These are phyloP conservation scores for Columba guinea DNA, from an alignment of 2,797 vertebrate species.

Conservation along the genomic window DNA sequence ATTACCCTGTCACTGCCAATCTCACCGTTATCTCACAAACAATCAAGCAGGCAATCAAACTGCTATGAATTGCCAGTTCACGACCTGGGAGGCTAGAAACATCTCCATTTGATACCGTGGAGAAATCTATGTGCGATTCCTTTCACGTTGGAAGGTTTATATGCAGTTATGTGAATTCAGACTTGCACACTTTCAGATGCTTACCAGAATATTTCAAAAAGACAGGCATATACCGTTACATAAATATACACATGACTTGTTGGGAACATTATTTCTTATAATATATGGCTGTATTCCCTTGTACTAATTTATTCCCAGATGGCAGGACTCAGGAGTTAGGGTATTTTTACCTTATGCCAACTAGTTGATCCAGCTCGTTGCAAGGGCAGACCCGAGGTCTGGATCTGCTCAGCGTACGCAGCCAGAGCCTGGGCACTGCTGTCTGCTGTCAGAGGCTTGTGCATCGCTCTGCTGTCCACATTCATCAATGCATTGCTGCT, in stretches of 20 bases:
- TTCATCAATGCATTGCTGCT: not conserved
- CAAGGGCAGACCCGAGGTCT: not conserved
- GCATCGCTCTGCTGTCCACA: not conserved
- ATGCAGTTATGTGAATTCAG: not conserved
- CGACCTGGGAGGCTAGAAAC: slow-evolving; percentile 70
- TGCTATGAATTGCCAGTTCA: slow-evolving; percentile 77
- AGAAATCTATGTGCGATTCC: slow-evolving; percentile 30
- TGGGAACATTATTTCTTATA: not conserved
- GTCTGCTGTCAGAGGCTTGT: not conserved
- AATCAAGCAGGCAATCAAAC: slow-evolving; percentile 83
- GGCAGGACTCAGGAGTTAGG: not conserved
- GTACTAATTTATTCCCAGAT: not conserved
- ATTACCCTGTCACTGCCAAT: slow-evolving; percentile 85
- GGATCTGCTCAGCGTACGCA: not conserved
- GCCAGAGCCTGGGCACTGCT: not conserved
- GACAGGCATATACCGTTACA: not conserved
- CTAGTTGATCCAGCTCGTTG: not conserved
- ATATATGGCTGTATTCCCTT: not conserved
- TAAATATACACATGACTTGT: not conserved
- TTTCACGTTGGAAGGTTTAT: slow-evolving; percentile 23
- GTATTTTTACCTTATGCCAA: not conserved
- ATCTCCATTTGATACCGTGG: slow-evolving; percentile 59
- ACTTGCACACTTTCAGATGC: not conserved
- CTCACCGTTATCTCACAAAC: slow-evolving; percentile 81
- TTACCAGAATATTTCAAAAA: not conserved